Evolutionary conservation across 2,888 invertebrate genomes (phyloP).

Genomic region (Electrophaes corylata): DNA sequence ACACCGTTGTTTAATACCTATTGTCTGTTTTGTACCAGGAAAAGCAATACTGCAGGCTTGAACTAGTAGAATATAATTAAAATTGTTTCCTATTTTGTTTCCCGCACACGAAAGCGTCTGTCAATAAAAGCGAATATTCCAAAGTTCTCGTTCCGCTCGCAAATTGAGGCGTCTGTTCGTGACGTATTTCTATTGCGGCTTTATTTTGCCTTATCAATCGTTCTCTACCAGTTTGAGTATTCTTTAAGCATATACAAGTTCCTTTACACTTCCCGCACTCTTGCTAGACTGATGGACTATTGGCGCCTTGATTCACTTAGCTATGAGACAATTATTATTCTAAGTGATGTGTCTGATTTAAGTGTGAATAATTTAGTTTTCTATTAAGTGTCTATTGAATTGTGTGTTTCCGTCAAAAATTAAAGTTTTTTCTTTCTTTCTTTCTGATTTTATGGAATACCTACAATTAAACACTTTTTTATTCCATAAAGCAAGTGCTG

Average conservation of each 20-base stretch:
- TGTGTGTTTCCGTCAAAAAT: too few species aligned
- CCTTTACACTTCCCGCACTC: background rate
- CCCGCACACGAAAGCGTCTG: conserved; percentile 4
- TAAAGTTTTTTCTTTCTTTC: too few species aligned
- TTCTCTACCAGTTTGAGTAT: background rate
- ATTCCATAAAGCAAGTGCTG: too few species aligned
- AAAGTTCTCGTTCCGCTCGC: conserved; percentile 19
- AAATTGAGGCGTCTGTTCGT: conserved; percentile 34
- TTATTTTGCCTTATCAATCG: conserved; percentile 32
- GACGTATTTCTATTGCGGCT: conserved; percentile 39
- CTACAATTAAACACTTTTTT: too few species aligned
- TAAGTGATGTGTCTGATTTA: too few species aligned
- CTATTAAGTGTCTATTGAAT: too few species aligned
- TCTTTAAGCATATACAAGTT: background rate
- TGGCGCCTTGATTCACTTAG: too few species aligned
- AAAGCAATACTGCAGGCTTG: background rate
- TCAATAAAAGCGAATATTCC: conserved; percentile 8
- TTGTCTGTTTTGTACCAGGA: too few species aligned
- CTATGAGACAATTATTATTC: too few species aligned
- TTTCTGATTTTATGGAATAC: too few species aligned
- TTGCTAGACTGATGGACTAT: background rate
- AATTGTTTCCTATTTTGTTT: conserved; percentile 3
- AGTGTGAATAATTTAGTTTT: too few species aligned
- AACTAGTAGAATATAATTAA: background rate
- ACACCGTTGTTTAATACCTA: background rate